Conservation (phyloP, 1,140 invertebrate species). For the Lamellibrachia luymesi region DNA sequence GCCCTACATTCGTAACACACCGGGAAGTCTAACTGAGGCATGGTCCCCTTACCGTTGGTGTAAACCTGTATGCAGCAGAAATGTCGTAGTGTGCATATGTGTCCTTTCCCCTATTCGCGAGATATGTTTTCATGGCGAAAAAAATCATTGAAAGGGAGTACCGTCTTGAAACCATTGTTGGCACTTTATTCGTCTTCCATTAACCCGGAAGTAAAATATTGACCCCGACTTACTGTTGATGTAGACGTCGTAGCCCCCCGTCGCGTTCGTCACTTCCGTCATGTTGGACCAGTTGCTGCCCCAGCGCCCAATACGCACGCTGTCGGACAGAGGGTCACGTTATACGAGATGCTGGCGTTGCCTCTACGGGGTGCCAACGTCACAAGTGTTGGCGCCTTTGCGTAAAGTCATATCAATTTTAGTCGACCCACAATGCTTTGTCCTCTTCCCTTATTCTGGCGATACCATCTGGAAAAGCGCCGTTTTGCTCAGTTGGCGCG, state of each 20-base stretch:
- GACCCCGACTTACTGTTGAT: background rate
- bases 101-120: too few species aligned
- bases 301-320: background rate
- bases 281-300: background rate
- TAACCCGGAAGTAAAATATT: too few species aligned
- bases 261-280: background rate
- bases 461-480: constrained; percentile 6
- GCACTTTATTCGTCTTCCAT: too few species aligned
- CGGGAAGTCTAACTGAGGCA: too few species aligned
- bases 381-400: background rate
- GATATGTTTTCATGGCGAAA: too few species aligned
- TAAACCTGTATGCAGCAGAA: too few species aligned
- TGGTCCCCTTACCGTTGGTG: too few species aligned
- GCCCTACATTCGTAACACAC: too few species aligned
- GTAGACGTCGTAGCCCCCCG: background rate
- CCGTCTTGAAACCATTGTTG: too few species aligned
- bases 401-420: background rate
- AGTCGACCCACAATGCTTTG: background rate
- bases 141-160: too few species aligned
- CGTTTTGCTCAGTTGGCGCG: constrained; percentile 1
- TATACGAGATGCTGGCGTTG: background rate
- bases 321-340: background rate
- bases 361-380: background rate
- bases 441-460: background rate
- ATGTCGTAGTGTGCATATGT: too few species aligned